These are phyloP conservation scores for Apodemus speciosus DNA, from an alignment of 2,113 vertebrate species.

Conservation along the genomic window DNA sequence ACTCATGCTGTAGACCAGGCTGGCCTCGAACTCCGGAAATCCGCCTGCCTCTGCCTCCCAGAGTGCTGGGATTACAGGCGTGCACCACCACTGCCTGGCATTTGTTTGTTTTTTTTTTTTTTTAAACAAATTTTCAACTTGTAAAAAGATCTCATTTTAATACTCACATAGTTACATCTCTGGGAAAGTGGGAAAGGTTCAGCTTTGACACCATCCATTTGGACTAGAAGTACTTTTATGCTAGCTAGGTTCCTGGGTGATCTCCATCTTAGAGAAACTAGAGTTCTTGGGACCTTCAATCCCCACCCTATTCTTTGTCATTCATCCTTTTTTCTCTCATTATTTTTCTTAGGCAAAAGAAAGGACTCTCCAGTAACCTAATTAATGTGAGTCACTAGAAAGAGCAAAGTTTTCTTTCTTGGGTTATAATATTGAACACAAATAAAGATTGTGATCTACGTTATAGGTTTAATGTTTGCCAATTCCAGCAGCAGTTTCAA, in stretches of 20 bases:
- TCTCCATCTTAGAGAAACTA: neutral
- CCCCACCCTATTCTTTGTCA: conserved; percentile 4
- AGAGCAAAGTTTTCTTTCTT: neutral
- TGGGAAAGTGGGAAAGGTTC: neutral
- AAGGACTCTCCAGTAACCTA: neutral
- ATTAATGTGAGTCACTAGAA: conserved; percentile 14
- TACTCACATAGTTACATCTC: conserved; percentile 15
- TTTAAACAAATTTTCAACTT: conserved; percentile 3
- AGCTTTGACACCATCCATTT: neutral
- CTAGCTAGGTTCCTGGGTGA: neutral
- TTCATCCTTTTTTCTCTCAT: neutral
- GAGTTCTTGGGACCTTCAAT: neutral
- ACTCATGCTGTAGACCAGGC: too few species aligned
- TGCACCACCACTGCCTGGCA: too few species aligned
- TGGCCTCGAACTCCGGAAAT: too few species aligned
- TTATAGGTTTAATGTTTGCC: conserved; percentile 8
- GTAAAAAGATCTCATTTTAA: conserved; percentile 25
- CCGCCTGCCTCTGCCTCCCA: too few species aligned
- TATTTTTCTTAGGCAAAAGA: neutral
- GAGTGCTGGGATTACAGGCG: too few species aligned
- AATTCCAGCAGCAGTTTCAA: conserved; percentile 30
- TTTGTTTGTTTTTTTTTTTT: too few species aligned
- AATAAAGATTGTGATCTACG: neutral
- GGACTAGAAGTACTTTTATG: neutral
- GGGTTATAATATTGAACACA: neutral